Evolutionary conservation across 2,113 vertebrate genomes (phyloP).

Genomic region (Alethe castanea): DNA sequence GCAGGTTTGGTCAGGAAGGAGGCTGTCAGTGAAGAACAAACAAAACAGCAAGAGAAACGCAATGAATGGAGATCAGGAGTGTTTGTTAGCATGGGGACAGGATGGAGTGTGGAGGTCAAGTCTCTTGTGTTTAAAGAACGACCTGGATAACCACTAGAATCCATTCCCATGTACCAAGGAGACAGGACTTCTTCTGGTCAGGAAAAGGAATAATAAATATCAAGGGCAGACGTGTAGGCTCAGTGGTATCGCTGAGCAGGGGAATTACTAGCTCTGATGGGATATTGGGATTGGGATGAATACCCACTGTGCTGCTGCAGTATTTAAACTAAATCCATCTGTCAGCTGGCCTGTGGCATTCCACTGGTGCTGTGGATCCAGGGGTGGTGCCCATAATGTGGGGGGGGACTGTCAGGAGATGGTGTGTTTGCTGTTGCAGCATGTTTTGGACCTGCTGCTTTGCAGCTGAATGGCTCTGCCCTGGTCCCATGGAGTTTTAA

Average conservation of each 20-base stretch:
- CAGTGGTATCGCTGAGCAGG: not conserved
- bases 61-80: not conserved
- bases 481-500: not conserved
- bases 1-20: not conserved
- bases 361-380: not conserved
- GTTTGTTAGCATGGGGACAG: not conserved
- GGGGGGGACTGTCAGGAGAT: not conserved
- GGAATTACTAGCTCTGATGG: fast-evolving
- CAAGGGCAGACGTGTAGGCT: not conserved
- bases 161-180: not conserved
- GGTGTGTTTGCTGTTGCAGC: not conserved
- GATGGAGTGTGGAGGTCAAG: too few species aligned
- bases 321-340: not conserved
- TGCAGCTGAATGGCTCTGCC: not conserved
- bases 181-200: not conserved
- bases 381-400: not conserved
- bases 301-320: not conserved
- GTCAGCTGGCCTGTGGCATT: not conserved
- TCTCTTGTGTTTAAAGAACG: not conserved
- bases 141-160: not conserved
- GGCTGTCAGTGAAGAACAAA: not conserved
- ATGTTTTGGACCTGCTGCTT: not conserved
- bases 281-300: not conserved
- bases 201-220: not conserved
- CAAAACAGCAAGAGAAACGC: not conserved